Conservation (phyloP, 2,888 invertebrate species). For the Drosophila yooni region DNA sequence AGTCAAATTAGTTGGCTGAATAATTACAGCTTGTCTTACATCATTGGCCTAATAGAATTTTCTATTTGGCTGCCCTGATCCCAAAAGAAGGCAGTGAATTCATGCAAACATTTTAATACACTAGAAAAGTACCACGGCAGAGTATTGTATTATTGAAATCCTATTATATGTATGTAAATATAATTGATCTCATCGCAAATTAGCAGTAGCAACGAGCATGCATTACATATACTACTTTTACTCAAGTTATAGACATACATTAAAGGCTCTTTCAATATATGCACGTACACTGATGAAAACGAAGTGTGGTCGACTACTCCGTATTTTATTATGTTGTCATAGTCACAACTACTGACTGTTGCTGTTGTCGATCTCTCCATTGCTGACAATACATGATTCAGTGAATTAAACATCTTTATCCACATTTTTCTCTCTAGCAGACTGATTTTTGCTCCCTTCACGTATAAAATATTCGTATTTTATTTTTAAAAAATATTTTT, state of each 20-base stretch:
- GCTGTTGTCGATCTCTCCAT: too few relatives aligned
- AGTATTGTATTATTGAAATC: neutral
- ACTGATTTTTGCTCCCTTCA: neutral
- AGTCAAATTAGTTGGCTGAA: constrained; percentile 63
- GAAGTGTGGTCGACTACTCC: neutral
- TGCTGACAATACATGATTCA: neutral
- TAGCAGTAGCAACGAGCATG: neutral
- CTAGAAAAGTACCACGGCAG: neutral
- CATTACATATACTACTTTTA: neutral
- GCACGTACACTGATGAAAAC: neutral
- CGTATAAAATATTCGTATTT: neutral
- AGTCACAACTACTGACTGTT: neutral
- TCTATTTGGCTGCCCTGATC: constrained; percentile 35
- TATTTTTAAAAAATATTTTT: neutral
- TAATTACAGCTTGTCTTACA: constrained; percentile 55
- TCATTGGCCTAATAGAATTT: constrained; percentile 61
- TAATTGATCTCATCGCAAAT: neutral
- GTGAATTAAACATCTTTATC: neutral
- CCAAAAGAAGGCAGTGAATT: constrained; percentile 10
- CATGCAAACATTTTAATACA: neutral
- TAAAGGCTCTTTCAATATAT: neutral
- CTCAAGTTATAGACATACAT: neutral
- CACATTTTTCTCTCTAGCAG: neutral
- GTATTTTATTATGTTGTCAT: neutral
- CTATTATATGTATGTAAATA: neutral